Percentiles rank a stretch among this genome's conserved stretches.
These are phyloP conservation scores for Cuniculus paca DNA, from an alignment of 2,797 vertebrate species.

Conservation along the genomic window DNA sequence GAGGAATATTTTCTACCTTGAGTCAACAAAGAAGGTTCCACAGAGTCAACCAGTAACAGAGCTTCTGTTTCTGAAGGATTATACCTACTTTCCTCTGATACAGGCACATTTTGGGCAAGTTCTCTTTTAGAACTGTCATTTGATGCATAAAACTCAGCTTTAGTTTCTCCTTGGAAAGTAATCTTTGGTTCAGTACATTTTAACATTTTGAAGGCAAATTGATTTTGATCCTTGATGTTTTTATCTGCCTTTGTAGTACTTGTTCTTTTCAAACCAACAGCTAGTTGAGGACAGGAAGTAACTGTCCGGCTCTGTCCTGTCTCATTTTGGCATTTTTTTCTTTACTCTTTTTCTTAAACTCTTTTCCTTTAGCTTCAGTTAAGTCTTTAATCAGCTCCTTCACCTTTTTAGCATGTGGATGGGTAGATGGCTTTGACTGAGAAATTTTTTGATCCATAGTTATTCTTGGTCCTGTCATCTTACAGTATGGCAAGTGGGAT, in stretches of 20 bases:
- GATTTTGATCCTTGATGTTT: slow-evolving; percentile 29
- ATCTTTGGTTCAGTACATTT: not conserved
- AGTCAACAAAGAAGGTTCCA: not conserved
- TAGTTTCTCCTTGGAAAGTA: not conserved
- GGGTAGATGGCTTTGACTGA: not conserved
- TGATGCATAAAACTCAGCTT: not conserved
- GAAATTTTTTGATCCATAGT: not conserved
- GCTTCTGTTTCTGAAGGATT: not conserved
- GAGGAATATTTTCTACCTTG: not conserved
- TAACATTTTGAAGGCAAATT: not conserved
- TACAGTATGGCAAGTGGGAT: slow-evolving; percentile 94
- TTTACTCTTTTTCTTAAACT: not conserved
- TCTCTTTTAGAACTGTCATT: slow-evolving; percentile 25
- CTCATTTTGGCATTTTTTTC: not conserved
- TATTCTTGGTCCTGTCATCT: slow-evolving; percentile 62
- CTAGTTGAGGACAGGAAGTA: not conserved
- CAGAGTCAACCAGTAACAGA: not conserved
- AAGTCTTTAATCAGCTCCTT: not conserved
- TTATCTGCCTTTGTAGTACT: not conserved
- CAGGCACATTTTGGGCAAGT: not conserved
- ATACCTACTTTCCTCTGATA: not conserved
- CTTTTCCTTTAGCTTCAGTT: not conserved
- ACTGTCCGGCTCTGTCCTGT: not conserved
- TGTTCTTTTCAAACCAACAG: not conserved
- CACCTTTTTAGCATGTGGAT: slow-evolving; percentile 11